Base-by-base conservation (phyloP, 2,797 vertebrate species). In the Heliangelus exortis region DNA sequence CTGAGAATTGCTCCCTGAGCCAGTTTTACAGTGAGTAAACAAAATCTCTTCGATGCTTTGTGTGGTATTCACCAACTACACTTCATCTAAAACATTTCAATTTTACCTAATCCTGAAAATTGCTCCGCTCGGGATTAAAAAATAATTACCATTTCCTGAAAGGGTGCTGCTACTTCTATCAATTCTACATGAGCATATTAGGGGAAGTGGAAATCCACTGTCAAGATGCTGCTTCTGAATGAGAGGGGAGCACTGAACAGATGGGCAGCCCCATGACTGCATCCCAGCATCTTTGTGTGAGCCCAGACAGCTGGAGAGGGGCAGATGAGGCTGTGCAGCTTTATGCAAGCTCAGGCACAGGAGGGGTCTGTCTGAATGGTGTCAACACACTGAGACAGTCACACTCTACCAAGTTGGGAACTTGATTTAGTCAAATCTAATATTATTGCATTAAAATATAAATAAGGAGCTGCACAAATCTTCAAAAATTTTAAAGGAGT, bases 211-310 rank as follows among this genome's bases (percentile, higher is more conserved):
- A 74, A 92, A 87, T 92, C 43, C 31, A 22, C 53, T 53, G 62
- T 19, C 29, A 78, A 23, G 89, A 47, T 7, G 10, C 17, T 90
- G 88, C 67, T 82, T 82, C 55, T 20, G 59, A 36, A 15, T 13
- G 43, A 53, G 50, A 76, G 34, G 12, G 43, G 62, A 76, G 74
- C 74, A 77, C 14, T 73, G 92, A 90, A 76, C 91, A 96, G 94
- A 92, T 93, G 88, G 85, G 6, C 14, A 90, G 14, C 7, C 23
- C 78, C 83, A 45, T 4, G 25, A 13, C 1, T 41, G 57, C 48
- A 73, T 28, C 74, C 51, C 68, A 36, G 86, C 88, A 82, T 59
- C 83, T 63, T 14, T 47, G 41, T 43, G 68, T 2, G 53, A 80
- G 59, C 63, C 55, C 55, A 54, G 39, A 34, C 29, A 82, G 59